phyloP scores from a whole-genome alignment of 2,888 invertebrate genomes.

The Philonicus albiceps region DNA sequence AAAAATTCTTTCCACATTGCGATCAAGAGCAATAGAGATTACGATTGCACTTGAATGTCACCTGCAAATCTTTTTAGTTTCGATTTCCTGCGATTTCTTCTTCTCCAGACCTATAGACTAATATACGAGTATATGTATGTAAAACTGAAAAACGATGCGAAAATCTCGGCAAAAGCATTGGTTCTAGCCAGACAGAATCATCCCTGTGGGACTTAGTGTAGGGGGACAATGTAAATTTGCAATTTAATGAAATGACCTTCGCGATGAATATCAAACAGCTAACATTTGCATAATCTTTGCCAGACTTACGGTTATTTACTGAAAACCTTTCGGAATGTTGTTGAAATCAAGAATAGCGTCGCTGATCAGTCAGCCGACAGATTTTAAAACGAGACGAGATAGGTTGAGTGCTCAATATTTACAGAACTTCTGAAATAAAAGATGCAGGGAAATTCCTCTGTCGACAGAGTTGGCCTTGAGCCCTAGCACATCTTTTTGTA shows the following conservation, averaged over 20 bases:
- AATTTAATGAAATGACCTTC: conserved; percentile 47
- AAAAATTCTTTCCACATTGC: not conserved
- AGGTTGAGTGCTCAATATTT: not conserved
- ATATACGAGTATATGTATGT: no score
- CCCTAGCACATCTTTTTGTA: not conserved
- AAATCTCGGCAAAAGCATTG: not conserved
- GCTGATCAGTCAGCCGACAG: not conserved
- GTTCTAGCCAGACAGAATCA: not conserved
- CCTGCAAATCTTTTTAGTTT: not conserved
- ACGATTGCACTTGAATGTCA: not conserved
- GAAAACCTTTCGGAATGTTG: not conserved
- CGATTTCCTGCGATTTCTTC: not conserved
- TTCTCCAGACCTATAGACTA: not conserved
- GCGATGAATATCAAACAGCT: conserved; percentile 42
- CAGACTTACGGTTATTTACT: not conserved
- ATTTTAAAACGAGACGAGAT: not conserved
- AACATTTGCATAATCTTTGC: conserved; percentile 40
- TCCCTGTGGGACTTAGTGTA: not conserved
- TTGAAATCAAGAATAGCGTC: not conserved
- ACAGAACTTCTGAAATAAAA: not conserved
- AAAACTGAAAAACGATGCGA: not conserved
- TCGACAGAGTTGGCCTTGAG: not conserved
- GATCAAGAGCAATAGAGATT: not conserved
- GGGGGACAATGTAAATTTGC: conserved; percentile 40
- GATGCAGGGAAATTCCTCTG: not conserved